Base-by-base conservation (phyloP, 2,888 invertebrate genomes). In the Drosophila mimica region DNA sequence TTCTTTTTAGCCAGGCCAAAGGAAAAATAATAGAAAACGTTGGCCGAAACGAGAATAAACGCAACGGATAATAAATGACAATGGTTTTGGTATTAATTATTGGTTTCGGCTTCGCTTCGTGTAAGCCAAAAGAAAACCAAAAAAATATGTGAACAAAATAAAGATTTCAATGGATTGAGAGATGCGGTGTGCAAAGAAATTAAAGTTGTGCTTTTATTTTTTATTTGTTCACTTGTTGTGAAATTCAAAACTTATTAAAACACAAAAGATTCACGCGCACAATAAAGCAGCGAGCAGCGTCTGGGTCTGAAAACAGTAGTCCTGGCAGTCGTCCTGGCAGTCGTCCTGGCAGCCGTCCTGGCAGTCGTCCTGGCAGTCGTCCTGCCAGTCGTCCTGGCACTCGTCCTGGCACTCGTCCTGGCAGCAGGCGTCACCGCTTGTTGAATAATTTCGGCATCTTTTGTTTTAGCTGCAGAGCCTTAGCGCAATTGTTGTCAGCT, bases 371-470 rank as follows among this genome's bases (percentile, higher is more conserved):
- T 49, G 46, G 51, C 76, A 72, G 66, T 68, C 48, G 25, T 36
- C 15, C 36, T 36, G 36, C 6, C 36, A 61, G 60, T 59, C 69
- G 54, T 71, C 46, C 61, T 46, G 53, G 60, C 70, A 78, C 64
- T 74, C 65, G 66, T 73, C 57, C 61, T 49, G 46, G 54, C 61
- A 49, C 54, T 48, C 53, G 34, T 68, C 33, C 61, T 58, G 63
- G 67, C 75, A 83, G 71, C 78, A 80, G 78, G 81, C 81, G 71
- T 71, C 72, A 80, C 71, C 74, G 81, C 81, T 82, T 82, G 84
- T 82, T 83, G 82, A 82, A 82, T 82, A 83, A 82, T 82, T 82
- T 82, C 56, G 81, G 83, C 81, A 79, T 83, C 85, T 82, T 85
- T 83, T 85, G 83, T 83, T 82, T 76, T 69, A 66, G 64, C 64